These are phyloP conservation scores for Drosophila triauraria DNA, from an alignment of 1,140 invertebrate species.

Conservation along the genomic window DNA sequence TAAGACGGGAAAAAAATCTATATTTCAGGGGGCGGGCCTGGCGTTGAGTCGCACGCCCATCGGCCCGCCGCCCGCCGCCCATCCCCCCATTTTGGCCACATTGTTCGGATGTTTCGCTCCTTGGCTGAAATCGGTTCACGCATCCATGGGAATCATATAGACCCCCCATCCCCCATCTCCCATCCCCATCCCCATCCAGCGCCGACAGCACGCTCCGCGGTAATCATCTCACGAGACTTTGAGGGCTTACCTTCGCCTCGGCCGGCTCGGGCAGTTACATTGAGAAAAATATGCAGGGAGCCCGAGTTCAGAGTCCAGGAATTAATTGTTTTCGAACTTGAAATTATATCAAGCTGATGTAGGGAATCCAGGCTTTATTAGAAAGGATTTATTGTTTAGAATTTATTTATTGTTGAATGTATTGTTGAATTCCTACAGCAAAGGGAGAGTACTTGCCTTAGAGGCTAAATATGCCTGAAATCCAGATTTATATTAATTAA, in stretches of 20 bases:
- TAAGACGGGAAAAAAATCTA: conserved; percentile 16
- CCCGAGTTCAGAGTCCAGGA: too few species aligned
- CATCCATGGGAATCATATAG: conserved; percentile 16
- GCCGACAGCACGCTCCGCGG: background rate
- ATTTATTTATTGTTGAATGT: too few species aligned
- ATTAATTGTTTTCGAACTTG: conserved; percentile 9
- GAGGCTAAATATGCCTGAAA: too few species aligned
- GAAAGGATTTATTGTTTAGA: too few species aligned
- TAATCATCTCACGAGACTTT: conserved; percentile 16
- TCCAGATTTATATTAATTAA: too few species aligned
- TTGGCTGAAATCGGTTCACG: conserved; percentile 32
- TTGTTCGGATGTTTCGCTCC: conserved; percentile 14
- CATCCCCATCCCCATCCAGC: too few species aligned
- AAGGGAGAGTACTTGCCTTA: too few species aligned
- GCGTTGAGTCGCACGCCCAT: conserved; percentile 22
- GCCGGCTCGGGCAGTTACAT: conserved; percentile 4
- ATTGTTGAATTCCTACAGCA: too few species aligned
- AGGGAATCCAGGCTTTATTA: too few species aligned
- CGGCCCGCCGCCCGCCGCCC: background rate
- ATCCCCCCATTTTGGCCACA: conserved; percentile 6
- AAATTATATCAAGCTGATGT: background rate
- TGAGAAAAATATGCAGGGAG: conserved; percentile 4
- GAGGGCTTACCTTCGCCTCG: conserved; percentile 10
- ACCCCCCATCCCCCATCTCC: background rate
- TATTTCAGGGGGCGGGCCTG: conserved; percentile 23